These are phyloP conservation scores for Acromyrmex charruanus DNA, from an alignment of 1,140 invertebrate species.

Conservation along the genomic window DNA sequence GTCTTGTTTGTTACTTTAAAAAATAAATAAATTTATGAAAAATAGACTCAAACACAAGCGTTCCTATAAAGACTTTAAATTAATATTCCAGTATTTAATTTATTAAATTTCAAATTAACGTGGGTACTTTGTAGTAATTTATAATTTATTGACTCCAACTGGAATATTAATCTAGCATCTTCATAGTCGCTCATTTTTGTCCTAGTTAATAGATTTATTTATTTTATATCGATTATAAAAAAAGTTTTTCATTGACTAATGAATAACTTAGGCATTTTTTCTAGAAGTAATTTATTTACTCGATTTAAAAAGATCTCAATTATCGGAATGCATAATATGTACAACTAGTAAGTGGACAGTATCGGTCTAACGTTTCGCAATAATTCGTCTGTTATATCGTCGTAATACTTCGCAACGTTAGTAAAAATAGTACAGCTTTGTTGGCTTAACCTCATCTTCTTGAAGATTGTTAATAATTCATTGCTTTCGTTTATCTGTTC, in stretches of 20 bases:
- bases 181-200: no score
- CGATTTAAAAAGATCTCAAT: neutral
- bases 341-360: neutral
- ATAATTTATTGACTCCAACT: no score
- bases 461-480: conserved; percentile 1
- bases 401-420: conserved; percentile 10
- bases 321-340: neutral
- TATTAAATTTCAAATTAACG: no score
- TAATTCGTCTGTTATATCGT: neutral
- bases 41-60: no score
- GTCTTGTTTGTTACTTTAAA: no score
- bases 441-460: conserved; percentile 27
- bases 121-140: no score
- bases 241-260: neutral
- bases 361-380: conserved; percentile 3
- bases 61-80: no score
- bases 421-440: conserved; percentile 27
- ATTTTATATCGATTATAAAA: neutral
- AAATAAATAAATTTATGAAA: no score
- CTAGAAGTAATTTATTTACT: neutral
- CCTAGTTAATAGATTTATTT: no score
- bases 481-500: conserved; percentile 11
- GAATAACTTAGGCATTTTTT: neutral
- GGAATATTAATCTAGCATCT: no score
- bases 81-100: no score